Evolutionary conservation across 2,113 vertebrate species (phyloP), one percentile per base, ranked within the genome.

Genomic region (Actenoides hombroni): DNA sequence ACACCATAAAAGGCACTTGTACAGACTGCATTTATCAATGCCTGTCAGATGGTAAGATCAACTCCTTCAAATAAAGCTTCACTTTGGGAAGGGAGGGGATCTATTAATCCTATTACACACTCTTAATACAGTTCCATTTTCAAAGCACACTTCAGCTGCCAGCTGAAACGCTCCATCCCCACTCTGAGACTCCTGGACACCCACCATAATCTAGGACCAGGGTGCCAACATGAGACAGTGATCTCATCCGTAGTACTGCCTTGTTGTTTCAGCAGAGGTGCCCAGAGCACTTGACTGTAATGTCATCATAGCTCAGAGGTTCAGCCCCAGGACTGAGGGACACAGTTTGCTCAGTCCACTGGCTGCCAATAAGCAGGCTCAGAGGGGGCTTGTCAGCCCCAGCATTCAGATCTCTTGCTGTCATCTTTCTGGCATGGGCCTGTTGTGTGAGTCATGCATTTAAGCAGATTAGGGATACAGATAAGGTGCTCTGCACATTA

Each of bases 381-480:
- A 1, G 61, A 61, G 69, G 46, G 44, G 63, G 11, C 16, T 88
- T 13, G 70, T 51, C 46, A 70, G 57, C 54, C 51, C 26, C 90
- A 40, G 88, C 68, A 60, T 75, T 90, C 85, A 93, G 28, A 59
- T 85, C 83, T 59, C 75, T 15, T 3, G 0, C 40, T 0, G 2
- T 96, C 92, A 95, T 86, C 77, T 33, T 29, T 69, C 69, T 83
- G 92, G 91, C 77, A 63, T 1, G 4, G 69, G 40, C 23, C 83
- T 65, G 77, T 29, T 18, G 61, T 42, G 71, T 94, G 96, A 97
- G 91, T 97, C 96, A 95, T 76, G 61, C 74, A 19, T 71, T 88
- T 96, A 95, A 94, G 13, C 51, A 92, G 94, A 94, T 97, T 94
- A 94, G 74, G 54, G 86, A 16, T 39, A 54, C 40, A 94, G 86